These are phyloP conservation scores for Pocillopora grandis DNA, from an alignment of 92 coral and sea anemone species.

Conservation along the genomic window DNA sequence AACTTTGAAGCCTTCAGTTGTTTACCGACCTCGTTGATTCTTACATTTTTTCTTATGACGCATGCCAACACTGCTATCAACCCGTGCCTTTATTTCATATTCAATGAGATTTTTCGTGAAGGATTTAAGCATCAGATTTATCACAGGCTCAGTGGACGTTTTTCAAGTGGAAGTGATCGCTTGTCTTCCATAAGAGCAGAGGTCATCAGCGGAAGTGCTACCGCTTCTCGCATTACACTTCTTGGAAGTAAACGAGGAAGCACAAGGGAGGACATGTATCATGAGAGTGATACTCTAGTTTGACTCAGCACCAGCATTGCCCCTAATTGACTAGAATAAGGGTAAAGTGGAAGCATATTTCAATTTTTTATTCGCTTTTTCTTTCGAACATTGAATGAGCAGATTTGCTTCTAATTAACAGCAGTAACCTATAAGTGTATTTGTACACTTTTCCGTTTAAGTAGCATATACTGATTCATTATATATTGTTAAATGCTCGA, in stretches of 20 bases:
- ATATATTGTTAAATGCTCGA: too few species aligned
- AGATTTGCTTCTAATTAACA: too few species aligned
- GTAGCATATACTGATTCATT: too few species aligned
- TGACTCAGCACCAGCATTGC: neutral
- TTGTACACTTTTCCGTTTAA: too few species aligned
- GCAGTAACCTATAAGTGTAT: too few species aligned
- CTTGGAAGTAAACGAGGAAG: constrained; percentile 22
- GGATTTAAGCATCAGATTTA: constrained; percentile 48
- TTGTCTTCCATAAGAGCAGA: constrained; percentile 28
- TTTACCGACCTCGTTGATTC: constrained; percentile 51
- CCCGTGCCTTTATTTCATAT: constrained; percentile 65
- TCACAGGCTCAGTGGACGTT: constrained; percentile 27
- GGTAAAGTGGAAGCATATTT: too few species aligned
- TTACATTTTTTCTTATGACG: constrained; percentile 56
- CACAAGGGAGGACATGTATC: constrained; percentile 4
- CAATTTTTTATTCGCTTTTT: too few species aligned
- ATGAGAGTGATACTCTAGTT: constrained; percentile 18
- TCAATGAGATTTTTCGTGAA: constrained; percentile 66
- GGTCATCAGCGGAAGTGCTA: constrained; percentile 32
- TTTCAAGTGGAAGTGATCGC: constrained; percentile 25
- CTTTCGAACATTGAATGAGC: too few species aligned
- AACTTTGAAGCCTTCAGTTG: constrained; percentile 44
- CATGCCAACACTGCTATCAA: constrained; percentile 74
- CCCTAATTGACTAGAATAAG: too few species aligned
- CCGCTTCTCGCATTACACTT: constrained; percentile 10